Conservation (phyloP, 2,113 vertebrate species). For the Varanus komodoensis region DNA sequence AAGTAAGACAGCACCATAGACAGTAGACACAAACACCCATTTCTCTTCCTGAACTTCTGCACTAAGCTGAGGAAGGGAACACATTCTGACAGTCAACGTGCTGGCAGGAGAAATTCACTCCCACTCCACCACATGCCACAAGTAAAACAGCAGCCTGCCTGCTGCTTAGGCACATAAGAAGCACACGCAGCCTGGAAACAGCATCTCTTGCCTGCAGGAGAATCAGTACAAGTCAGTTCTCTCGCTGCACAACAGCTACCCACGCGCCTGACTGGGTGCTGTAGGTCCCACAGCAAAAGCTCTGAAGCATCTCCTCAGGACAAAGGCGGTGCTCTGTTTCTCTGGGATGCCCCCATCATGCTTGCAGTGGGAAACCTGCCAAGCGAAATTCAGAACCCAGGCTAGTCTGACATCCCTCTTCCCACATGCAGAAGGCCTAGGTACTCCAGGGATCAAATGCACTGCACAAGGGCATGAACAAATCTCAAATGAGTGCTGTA, state of each 20-base stretch:
- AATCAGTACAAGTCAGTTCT: not conserved
- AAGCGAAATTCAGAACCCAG: not conserved
- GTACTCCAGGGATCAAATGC: not conserved
- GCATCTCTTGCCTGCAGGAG: not conserved
- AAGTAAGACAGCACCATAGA: conserved; percentile 13
- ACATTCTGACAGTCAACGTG: conserved; percentile 17
- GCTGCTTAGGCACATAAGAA: not conserved
- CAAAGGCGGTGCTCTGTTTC: not conserved
- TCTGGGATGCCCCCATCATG: not conserved
- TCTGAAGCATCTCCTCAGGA: not conserved
- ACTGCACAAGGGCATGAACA: not conserved
- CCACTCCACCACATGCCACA: conserved; percentile 22
- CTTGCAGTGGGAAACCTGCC: not conserved
- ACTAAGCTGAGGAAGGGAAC: conserved; percentile 11
- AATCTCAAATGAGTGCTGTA: not conserved
- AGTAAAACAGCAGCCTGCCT: not conserved
- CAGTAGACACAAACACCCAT: conserved; percentile 25
- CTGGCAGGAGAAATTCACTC: conserved; percentile 25
- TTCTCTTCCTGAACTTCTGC: conserved; percentile 23
- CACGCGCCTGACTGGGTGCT: not conserved
- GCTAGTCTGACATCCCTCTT: not conserved
- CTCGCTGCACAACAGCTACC: not conserved
- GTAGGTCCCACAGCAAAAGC: not conserved
- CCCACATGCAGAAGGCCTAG: too few species aligned
- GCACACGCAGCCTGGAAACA: not conserved